These are phyloP conservation scores for Echinometra lucunter DNA, from an alignment of 53 echinoderm and acorn worm genomes.

Conservation along the genomic window DNA sequence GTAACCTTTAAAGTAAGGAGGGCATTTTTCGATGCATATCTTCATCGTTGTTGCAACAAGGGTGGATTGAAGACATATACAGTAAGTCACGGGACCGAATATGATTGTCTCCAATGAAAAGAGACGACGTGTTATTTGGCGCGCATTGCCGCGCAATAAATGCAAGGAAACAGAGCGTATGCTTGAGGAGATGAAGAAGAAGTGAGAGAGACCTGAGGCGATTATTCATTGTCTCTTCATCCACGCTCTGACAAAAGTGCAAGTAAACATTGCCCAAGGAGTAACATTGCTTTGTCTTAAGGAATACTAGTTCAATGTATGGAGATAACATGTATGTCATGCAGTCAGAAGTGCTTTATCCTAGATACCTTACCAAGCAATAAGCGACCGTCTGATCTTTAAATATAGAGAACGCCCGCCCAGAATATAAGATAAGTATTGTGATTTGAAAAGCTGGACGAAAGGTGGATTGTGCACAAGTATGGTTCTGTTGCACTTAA, in stretches of 20 bases:
- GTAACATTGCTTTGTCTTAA: neutral
- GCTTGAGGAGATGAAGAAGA: neutral
- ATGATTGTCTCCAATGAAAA: neutral
- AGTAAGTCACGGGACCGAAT: neutral
- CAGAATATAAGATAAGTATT: neutral
- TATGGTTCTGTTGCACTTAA: neutral
- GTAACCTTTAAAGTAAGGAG: neutral
- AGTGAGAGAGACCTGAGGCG: neutral
- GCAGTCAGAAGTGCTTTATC: neutral
- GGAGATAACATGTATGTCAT: slow-evolving; percentile 7
- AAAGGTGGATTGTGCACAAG: neutral
- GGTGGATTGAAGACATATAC: neutral
- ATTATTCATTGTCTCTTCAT: slow-evolving; percentile 51
- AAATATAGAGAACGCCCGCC: neutral
- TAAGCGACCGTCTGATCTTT: neutral
- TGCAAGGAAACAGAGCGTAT: slow-evolving; percentile 12
- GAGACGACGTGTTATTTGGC: neutral
- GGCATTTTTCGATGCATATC: neutral
- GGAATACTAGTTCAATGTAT: slow-evolving; percentile 45
- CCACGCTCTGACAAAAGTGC: slow-evolving; percentile 16
- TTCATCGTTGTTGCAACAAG: neutral
- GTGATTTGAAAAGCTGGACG: neutral
- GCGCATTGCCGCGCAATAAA: neutral
- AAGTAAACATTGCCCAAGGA: slow-evolving; percentile 29
- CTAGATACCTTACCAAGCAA: neutral